Evolutionary conservation across 53 echinoderm and acorn worm species (phyloP), one percentile per base, ranked within the genome.

Genomic region (Astropecten irregularis): DNA sequence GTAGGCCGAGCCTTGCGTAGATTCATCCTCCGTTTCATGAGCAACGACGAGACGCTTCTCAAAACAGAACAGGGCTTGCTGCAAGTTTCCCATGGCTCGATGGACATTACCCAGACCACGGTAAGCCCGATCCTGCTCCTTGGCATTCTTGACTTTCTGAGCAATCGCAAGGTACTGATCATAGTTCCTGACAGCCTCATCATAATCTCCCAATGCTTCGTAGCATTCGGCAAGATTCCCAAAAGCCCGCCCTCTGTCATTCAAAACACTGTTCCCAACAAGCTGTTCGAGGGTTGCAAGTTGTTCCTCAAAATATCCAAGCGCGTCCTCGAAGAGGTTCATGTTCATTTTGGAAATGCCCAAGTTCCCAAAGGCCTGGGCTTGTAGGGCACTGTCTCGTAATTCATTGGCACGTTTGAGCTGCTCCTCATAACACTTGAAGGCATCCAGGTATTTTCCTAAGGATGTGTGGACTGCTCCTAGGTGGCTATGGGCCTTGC

Each of bases 311-410:
- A 99, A 99, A 65, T 89, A 99, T 4, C 99, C 99, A 10, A 99
- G 83, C 18, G 99, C 99, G 90, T 99, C 94, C 61, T 99, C 99
- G 71, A 94, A 99, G 53, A 95, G 90, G 34, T 82, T 90, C 99
- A 99, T 94, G 51, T 99, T 99, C 99, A 99, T 99, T 72, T 94
- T 94, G 33, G 99, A 92, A 54, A 99, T 99, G 50, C 99, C 99
- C 1, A 99, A 69, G 69, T 99, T 99, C 11, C 99, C 99, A 85
- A 81, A 90, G 15, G 99, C 99, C 68, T 99, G 99, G 32, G 99
- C 94, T 59, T 99, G 94, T 4, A 95, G 83, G 50, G 91, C 67
- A 61, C 88, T 89, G 73, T 99, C 99, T 22, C 83, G 58, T 4
- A 99, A 63, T 36, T 99, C 99, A 20, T 83, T 85, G 3, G 95